These are phyloP conservation scores for Carassius carassius DNA, from an alignment of 2,113 vertebrate genomes.

Conservation along the genomic window DNA sequence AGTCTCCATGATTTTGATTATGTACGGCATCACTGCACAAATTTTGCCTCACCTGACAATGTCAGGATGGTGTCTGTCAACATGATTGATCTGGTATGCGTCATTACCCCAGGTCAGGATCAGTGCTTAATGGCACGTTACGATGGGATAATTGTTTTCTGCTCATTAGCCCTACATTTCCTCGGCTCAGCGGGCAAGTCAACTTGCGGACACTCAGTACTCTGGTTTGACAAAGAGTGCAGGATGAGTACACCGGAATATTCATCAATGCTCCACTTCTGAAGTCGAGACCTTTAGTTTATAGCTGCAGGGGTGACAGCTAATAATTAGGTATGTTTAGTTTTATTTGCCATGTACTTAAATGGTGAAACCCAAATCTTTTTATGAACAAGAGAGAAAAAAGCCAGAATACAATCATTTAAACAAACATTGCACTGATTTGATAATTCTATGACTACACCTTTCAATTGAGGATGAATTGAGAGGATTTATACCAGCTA, in stretches of 20 bases:
- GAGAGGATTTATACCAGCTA: background rate
- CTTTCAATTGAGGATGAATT: background rate
- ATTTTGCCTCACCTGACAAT: slow-evolving; percentile 31
- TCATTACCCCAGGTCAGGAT: slow-evolving; percentile 23
- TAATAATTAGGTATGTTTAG: background rate
- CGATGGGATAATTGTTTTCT: slow-evolving; percentile 39
- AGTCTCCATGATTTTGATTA: slow-evolving; percentile 9
- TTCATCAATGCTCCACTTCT: background rate
- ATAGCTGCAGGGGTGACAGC: background rate
- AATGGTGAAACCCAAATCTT: background rate
- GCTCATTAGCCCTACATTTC: slow-evolving; percentile 38
- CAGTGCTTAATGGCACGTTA: slow-evolving; percentile 44
- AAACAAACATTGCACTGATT: background rate
- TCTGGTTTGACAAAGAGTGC: background rate
- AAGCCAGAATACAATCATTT: background rate
- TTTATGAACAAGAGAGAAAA: background rate
- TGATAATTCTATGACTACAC: background rate
- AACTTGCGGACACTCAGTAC: background rate
- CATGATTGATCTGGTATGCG: slow-evolving; percentile 35
- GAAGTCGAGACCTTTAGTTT: slow-evolving; percentile 4
- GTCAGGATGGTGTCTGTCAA: slow-evolving; percentile 27
- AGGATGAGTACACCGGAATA: background rate
- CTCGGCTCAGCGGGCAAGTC: slow-evolving; percentile 17
- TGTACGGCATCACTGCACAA: background rate
- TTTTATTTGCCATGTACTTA: background rate